phyloP scores from a whole-genome alignment of 2,888 invertebrate genomes.

The Aplocera efformata region DNA sequence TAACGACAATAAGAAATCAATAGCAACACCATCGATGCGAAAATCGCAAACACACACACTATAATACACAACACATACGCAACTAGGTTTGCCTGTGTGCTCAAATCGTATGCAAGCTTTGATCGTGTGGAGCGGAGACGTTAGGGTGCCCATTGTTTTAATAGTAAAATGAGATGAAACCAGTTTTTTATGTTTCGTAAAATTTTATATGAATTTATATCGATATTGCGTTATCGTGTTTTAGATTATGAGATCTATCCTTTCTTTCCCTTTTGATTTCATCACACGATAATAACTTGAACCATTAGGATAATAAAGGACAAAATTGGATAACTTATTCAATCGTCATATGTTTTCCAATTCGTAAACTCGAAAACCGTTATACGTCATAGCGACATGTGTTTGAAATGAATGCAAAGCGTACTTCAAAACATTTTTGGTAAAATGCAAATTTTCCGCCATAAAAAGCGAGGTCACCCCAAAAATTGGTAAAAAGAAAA shows the following conservation, averaged over 20 bases:
- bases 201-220: no score
- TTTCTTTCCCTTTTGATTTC: no score
- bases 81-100: conserved; percentile 38
- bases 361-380: conserved; percentile 3
- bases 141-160: conserved; percentile 52
- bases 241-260: no score
- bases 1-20: conserved; percentile 81
- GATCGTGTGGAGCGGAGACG: conserved; percentile 67
- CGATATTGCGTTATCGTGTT: no score
- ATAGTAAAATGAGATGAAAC: no score
- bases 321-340: no score
- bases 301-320: no score
- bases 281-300: no score
- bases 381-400: conserved; percentile 5
- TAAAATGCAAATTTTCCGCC: conserved; percentile 28
- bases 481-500: conserved; percentile 81
- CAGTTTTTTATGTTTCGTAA: no score
- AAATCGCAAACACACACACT: conserved; percentile 72
- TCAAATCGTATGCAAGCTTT: conserved; percentile 74
- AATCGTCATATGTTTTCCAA: background rate
- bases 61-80: conserved; percentile 38
- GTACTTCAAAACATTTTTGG: conserved; percentile 12
- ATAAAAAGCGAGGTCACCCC: conserved; percentile 46
- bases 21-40: conserved; percentile 80
- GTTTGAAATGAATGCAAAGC: background rate